Evolutionary conservation across 2,888 invertebrate genomes (phyloP).

Genomic region (Aproaerema taeniolella): DNA sequence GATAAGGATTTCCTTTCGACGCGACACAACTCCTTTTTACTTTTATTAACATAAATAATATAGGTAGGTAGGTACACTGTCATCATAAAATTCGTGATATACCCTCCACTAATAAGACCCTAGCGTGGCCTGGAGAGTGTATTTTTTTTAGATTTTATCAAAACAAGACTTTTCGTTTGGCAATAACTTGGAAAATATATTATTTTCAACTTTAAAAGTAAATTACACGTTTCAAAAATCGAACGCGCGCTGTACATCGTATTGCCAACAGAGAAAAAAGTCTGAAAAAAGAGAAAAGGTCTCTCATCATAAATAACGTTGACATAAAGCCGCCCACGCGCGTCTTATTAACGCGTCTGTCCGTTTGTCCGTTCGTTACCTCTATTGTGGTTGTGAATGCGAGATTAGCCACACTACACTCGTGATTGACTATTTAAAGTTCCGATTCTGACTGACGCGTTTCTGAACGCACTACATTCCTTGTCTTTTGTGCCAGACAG

Average conservation of each 20-base stretch:
- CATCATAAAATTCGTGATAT: constrained; percentile 43
- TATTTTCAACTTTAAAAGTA: neutral
- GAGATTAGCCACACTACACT: constrained; percentile 70
- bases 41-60: constrained; percentile 50
- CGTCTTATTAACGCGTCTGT: constrained; percentile 72
- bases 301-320: constrained; percentile 71
- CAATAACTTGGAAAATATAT: neutral
- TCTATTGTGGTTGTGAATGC: constrained; percentile 69
- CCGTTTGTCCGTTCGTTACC: constrained; percentile 74
- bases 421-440: constrained; percentile 75
- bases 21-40: constrained; percentile 55
- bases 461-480: constrained; percentile 36
- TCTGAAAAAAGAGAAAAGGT: constrained; percentile 51
- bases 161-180: neutral
- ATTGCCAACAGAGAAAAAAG: constrained; percentile 45
- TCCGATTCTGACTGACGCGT: constrained; percentile 58
- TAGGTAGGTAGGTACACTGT: constrained; percentile 45
- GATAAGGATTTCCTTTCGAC: constrained; percentile 70
- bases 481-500: constrained; percentile 9
- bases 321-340: constrained; percentile 73
- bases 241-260: constrained; percentile 29
- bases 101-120: constrained; percentile 8
- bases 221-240: neutral
- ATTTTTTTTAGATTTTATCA: too few species aligned
- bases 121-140: too few species aligned